phyloP scores from a whole-genome alignment of 2,888 invertebrate genomes.

The Eugnorisma glareosa region DNA sequence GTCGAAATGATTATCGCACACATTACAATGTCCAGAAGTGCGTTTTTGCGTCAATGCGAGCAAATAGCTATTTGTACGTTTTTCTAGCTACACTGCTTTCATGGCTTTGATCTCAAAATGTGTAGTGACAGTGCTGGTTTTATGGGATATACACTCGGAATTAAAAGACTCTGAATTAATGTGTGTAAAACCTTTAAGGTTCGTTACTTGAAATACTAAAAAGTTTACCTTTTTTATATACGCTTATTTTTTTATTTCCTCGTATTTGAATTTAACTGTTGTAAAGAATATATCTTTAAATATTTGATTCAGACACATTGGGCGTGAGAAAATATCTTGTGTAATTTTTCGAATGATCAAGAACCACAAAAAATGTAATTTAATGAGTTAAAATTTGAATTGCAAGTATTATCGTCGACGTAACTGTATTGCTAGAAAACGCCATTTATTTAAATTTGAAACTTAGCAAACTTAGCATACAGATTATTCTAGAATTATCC shows the following conservation, averaged over 20 bases:
- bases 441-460: too few species aligned
- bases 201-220: not conserved
- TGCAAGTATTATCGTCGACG: too few species aligned
- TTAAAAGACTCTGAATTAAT: not conserved
- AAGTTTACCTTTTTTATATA: not conserved
- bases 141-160: not conserved
- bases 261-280: not conserved
- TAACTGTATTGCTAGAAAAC: too few species aligned
- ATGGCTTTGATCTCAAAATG: not conserved
- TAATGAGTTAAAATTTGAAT: too few species aligned
- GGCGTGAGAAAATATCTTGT: too few species aligned
- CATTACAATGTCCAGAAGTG: not conserved
- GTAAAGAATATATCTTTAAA: not conserved
- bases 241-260: not conserved
- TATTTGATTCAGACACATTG: not conserved
- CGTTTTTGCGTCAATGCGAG: not conserved
- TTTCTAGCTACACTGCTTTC: not conserved
- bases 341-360: too few species aligned
- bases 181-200: not conserved
- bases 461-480: too few species aligned
- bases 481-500: too few species aligned
- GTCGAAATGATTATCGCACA: not conserved
- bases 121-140: not conserved
- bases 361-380: too few species aligned
- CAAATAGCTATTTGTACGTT: not conserved